Evolutionary conservation across 2,888 invertebrate species (phyloP), one percentile per base, ranked within the genome.

Genomic region (Arge pagana): DNA sequence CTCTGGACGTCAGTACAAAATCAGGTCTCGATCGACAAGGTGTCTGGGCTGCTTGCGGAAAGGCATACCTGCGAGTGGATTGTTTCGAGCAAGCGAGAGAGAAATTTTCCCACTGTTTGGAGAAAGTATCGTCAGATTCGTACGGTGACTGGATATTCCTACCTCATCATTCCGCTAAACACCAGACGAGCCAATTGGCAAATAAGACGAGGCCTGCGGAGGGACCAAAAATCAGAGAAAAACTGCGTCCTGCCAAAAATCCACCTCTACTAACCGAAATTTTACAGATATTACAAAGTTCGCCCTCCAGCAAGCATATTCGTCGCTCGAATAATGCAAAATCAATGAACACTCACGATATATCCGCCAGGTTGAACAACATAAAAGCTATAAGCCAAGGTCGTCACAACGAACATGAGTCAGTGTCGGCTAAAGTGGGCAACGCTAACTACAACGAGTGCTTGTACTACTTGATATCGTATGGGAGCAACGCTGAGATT

Each of bases 1-100:
- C 90, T 0, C 68, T 90, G 49, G 89, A 90, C 67, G 87, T 96
- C 35, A 93, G 93, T 2, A 89, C 93, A 0, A 95, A 95, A 77
- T 88, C 87, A 53, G 93, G 93, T 0, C 78, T 92, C 13, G 86
- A 93, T 13, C 82, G 86, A 5, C 72, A 71, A 65, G 87, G 90
- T 31, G 91, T 95, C 0, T 87, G 94, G 82, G 89, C 89, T 0
- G 89, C 91, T 0, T 93, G 94, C 90, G 95, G 94, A 0, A 86
- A 93, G 67, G 87, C 89, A 10, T 90, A 87, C 58, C 77, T 93
- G 3, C 87, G 85, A 64, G 88, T 89, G 0, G 92, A 93, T 0
- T 87, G 90, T 68, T 88, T 88, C 67, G 82, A 83, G 50, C 83
- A 85, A 37, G 94, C 94, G 21, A 78, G 90, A 13, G 85, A 87